Evolutionary conservation across 2,797 vertebrate species (phyloP), one percentile per base, ranked within the genome.

Genomic region (Phoeniculus purpureus): DNA sequence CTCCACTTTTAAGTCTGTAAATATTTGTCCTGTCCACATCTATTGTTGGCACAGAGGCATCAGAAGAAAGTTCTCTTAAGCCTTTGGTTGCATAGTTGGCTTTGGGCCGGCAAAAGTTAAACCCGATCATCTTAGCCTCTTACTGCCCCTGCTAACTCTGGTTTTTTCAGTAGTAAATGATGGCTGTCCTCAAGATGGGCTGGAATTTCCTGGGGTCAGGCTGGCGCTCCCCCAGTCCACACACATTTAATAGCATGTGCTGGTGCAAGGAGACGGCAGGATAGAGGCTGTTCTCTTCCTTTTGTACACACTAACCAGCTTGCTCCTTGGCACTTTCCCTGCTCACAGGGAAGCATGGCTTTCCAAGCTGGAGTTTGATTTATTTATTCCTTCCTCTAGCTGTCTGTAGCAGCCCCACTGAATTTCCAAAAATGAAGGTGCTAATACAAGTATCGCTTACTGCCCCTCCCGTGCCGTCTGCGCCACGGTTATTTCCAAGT

Each of bases 31-130:
- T 85, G 88, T 92, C 91, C 76, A 2, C 80, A 50, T 95, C 94
- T 95, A 90, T 96, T 96, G 96, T 94, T 93, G 96, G 94, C 90
- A 76, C 88, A 78, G 85, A 91, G 59, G 71, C 90, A 86, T 73
- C 43, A 56, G 82, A 81, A 89, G 92, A 96, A 94, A 92, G 90
- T 94, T 94, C 90, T 92, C 72, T 72, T 95, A 94, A 96, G 88
- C 92, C 55, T 94, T 77, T 85, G 83, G 89, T 92, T 82, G 81
- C 87, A 59, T 94, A 12, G 54, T 87, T 96, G 96, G 93, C 92
- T 83, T 81, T 2, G 7, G 60, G 87, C 95, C 95, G 94, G 80
- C 1, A 9, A 51, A 92, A 90, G 92, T 85, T 92, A 93, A 90
- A 95, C 84, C 51, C 1, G 15, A 80, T 62, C 71, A 6, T 90